Evolutionary conservation across 2,113 vertebrate genomes (phyloP).

Genomic region (Campylorhamphus procurvoides): DNA sequence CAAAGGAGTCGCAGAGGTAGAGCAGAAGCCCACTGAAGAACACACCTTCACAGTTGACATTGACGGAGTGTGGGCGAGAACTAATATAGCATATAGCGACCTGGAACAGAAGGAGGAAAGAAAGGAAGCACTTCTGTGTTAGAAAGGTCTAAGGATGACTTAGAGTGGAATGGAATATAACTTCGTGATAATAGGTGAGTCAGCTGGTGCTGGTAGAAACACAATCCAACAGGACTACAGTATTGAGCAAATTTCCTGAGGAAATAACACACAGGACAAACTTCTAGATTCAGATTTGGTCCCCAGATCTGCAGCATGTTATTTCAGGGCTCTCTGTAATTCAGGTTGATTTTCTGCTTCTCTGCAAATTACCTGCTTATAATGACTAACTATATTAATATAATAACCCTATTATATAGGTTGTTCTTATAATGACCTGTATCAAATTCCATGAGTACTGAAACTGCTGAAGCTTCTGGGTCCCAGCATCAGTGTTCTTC

Average conservation of each 20-base stretch:
- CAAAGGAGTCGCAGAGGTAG: conserved; percentile 97
- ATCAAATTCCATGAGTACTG: neutral
- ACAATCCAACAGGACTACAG: neutral
- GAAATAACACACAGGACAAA: accelerated
- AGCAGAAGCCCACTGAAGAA: conserved; percentile 95
- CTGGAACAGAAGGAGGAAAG: conserved; percentile 70
- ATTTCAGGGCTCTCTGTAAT: neutral
- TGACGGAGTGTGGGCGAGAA: conserved; percentile 94
- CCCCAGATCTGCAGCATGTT: accelerated
- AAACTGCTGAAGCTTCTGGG: neutral
- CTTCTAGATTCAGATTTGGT: neutral
- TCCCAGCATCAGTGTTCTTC: neutral
- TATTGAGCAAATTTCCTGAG: neutral
- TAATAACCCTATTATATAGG: too few species aligned
- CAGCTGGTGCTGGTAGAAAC: neutral
- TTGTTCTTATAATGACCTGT: neutral
- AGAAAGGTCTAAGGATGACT: neutral
- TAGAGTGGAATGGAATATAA: neutral
- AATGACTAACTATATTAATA: too few species aligned
- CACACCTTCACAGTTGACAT: conserved; percentile 88
- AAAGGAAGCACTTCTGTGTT: neutral
- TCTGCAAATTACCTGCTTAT: neutral
- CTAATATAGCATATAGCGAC: conserved; percentile 92
- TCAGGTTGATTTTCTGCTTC: neutral
- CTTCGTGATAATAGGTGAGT: neutral